A percentile compares a stretch with the other conserved stretches of the same genome.
Evolutionary conservation across 2,797 vertebrate species (phyloP).

Genomic region (Schizopygopsis pylzovi): DNA sequence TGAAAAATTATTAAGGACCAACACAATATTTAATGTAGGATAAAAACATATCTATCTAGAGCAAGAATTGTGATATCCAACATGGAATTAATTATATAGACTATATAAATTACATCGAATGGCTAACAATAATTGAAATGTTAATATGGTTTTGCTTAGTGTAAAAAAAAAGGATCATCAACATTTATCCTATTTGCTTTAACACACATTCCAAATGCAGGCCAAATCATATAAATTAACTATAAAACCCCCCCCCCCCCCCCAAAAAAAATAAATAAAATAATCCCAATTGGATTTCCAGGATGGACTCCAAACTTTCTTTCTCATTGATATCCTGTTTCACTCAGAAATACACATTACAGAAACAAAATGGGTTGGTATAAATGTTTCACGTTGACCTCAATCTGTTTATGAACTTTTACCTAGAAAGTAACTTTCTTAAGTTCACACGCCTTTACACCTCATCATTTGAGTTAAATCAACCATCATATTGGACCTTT

Average conservation of each 20-base stretch:
- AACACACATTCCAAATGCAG: not conserved
- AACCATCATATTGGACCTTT: not conserved
- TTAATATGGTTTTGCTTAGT: not conserved
- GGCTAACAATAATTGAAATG: not conserved
- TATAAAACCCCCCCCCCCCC: not conserved
- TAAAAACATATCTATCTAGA: constrained; percentile 6
- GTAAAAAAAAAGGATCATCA: not conserved
- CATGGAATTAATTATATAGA: not conserved
- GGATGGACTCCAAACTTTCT: not conserved
- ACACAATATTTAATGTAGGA: not conserved
- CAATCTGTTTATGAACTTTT: not conserved
- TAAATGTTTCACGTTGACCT: not conserved
- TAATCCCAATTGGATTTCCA: not conserved
- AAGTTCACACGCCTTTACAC: not conserved
- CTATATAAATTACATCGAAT: not conserved
- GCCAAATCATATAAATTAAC: not conserved
- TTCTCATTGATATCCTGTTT: not conserved
- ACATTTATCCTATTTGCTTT: not conserved
- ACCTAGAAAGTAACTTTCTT: not conserved
- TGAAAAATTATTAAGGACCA: not conserved
- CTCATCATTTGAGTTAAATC: not conserved
- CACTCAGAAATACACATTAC: not conserved
- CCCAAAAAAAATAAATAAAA: not conserved
- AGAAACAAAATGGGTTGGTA: not conserved
- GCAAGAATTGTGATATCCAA: not conserved